phyloP scores from a whole-genome alignment of 92 coral and sea anemone genomes.

The Epizoanthus illoricatus region DNA sequence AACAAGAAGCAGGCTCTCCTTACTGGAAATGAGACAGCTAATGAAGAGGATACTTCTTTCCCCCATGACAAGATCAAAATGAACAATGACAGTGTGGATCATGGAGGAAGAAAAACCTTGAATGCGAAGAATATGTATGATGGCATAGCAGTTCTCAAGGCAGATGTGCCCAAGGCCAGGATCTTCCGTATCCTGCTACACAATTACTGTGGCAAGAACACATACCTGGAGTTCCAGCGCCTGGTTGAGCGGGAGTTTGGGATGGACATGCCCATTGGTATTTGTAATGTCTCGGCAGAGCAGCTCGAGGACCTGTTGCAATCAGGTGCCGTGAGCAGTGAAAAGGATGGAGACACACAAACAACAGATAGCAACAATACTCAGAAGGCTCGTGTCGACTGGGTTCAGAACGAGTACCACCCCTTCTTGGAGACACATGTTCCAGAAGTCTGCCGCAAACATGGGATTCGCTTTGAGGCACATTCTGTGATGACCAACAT shows the following conservation, averaged over 20 bases:
- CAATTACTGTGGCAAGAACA: slow-evolving; percentile 59
- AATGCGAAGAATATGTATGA: slow-evolving; percentile 53
- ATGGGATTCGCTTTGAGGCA: slow-evolving; percentile 61
- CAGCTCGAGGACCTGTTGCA: slow-evolving; percentile 55
- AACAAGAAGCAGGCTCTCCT: not conserved
- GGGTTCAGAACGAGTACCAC: slow-evolving; percentile 72
- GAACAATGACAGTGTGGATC: slow-evolving; percentile 12
- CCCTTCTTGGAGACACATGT: slow-evolving; percentile 56
- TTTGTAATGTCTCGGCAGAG: slow-evolving; percentile 60
- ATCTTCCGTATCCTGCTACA: slow-evolving; percentile 61
- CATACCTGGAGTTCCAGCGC: slow-evolving; percentile 55
- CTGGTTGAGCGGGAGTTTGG: slow-evolving; percentile 64
- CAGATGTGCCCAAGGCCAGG: slow-evolving; percentile 33
- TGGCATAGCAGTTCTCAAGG: slow-evolving; percentile 51
- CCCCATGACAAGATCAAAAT: slow-evolving; percentile 1
- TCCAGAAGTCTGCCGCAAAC: slow-evolving; percentile 57
- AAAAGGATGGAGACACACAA: slow-evolving; percentile 11
- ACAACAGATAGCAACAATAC: not conserved
- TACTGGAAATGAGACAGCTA: slow-evolving; percentile 9
- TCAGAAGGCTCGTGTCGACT: slow-evolving; percentile 50
- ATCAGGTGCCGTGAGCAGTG: not conserved
- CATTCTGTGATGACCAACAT: slow-evolving; percentile 62
- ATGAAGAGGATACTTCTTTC: not conserved
- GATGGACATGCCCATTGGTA: slow-evolving; percentile 57
- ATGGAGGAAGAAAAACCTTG: slow-evolving; percentile 1